A percentile compares a stretch with the other conserved stretches of the same genome.
Evolutionary conservation across 2,113 vertebrate genomes (phyloP).

Genomic region (Sapayoa aenigma): DNA sequence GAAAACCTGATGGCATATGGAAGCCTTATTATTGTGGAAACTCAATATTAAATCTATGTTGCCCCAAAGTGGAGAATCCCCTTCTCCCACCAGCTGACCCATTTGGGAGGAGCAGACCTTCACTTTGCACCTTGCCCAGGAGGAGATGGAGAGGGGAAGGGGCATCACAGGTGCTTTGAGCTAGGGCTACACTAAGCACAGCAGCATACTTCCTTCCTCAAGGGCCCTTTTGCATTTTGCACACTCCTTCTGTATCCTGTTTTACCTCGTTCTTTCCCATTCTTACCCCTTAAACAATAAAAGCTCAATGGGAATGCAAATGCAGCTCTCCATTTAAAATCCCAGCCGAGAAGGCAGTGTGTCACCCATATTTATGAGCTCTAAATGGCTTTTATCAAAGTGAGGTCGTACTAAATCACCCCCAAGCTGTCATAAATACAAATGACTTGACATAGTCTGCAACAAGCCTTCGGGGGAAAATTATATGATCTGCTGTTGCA

Average conservation of each 20-base stretch:
- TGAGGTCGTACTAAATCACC: slow-evolving; percentile 76
- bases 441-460: slow-evolving; percentile 75
- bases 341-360: slow-evolving; percentile 51
- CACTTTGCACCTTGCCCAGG: neutral
- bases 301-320: slow-evolving; percentile 68
- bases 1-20: neutral
- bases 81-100: neutral
- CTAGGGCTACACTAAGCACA: neutral
- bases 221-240: neutral
- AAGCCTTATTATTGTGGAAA: neutral
- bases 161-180: neutral
- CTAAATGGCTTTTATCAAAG: slow-evolving; percentile 81
- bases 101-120: neutral
- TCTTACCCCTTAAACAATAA: slow-evolving; percentile 55
- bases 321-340: slow-evolving; percentile 58
- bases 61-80: fast-evolving
- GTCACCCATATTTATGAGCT: slow-evolving; percentile 78
- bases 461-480: slow-evolving; percentile 77
- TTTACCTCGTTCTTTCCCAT: neutral
- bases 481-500: slow-evolving; percentile 74
- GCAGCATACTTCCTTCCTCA: neutral
- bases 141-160: neutral
- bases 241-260: neutral
- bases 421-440: slow-evolving; percentile 76
- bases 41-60: neutral